A percentile compares a stretch with the other conserved stretches of the same genome.
These are phyloP conservation scores for Polyploca ridens DNA, from an alignment of 2,888 invertebrate genomes.

Conservation along the genomic window DNA sequence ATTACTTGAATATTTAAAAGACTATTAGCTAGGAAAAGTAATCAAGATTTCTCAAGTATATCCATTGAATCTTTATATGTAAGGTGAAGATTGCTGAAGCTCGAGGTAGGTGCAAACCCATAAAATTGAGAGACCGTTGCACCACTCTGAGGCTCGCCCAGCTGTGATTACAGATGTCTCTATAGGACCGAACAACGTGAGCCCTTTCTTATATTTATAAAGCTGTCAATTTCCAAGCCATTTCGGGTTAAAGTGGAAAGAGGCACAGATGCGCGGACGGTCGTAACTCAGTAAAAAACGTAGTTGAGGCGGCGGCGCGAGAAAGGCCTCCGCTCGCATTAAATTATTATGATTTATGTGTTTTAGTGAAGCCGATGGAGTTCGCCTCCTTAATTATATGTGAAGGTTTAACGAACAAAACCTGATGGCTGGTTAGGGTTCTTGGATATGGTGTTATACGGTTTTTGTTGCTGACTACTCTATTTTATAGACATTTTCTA, in stretches of 20 bases:
- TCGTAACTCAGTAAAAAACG: conserved; percentile 67
- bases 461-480: conserved; percentile 16
- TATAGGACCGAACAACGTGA: conserved; percentile 13
- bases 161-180: conserved; percentile 10
- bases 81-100: background rate
- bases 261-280: conserved; percentile 64
- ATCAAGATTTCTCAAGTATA: no score
- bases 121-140: conserved; percentile 44
- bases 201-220: conserved; percentile 68
- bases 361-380: conserved; percentile 65
- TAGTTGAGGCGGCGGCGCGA: conserved; percentile 53
- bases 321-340: conserved; percentile 70
- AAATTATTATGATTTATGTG: conserved; percentile 84
- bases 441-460: conserved; percentile 29
- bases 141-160: conserved; percentile 10
- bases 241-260: conserved; percentile 66
- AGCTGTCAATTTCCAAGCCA: conserved; percentile 73
- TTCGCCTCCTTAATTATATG: conserved; percentile 77
- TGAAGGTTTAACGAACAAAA: conserved; percentile 74
- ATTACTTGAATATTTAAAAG: no score
- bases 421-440: conserved; percentile 50
- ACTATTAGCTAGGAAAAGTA: no score
- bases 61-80: background rate
- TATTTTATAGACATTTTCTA: background rate
- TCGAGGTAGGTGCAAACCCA: conserved; percentile 25